Conservation (phyloP, 2,797 vertebrate species). For the Taeniopygia guttata region DNA sequence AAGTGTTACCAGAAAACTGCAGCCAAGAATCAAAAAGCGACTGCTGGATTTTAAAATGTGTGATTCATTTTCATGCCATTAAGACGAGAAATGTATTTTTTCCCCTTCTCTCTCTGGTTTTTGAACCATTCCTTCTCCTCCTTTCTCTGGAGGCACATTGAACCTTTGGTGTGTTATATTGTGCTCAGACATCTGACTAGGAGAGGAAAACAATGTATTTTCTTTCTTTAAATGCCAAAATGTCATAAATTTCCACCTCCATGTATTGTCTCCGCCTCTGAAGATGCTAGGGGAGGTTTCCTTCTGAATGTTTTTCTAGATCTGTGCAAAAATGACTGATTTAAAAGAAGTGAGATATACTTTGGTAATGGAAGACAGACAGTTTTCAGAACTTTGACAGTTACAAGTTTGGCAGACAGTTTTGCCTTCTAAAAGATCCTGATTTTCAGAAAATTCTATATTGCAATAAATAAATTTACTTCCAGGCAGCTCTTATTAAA, state of each 20-base stretch:
- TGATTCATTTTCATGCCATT: conserved; percentile 31
- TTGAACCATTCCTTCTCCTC: neutral
- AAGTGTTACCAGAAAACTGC: conserved; percentile 30
- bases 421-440: neutral
- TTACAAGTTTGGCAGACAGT: neutral
- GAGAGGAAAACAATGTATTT: neutral
- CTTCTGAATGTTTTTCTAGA: neutral
- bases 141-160: neutral
- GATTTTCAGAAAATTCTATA: neutral
- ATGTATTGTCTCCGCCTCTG: neutral
- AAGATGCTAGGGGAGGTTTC: neutral
- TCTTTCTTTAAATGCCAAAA: conserved; percentile 42
- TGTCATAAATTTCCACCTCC: neutral
- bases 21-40: neutral
- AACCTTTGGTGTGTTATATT: conserved; percentile 27
- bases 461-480: neutral
- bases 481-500: neutral
- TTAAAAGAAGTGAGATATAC: neutral
- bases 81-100: neutral
- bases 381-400: neutral
- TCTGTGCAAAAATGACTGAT: neutral
- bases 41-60: conserved; percentile 26
- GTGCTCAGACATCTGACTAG: neutral
- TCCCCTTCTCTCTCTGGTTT: neutral
- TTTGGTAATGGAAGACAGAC: neutral